Evolutionary conservation across 2,113 vertebrate species (phyloP).

Genomic region (Mastomys natalensis): DNA sequence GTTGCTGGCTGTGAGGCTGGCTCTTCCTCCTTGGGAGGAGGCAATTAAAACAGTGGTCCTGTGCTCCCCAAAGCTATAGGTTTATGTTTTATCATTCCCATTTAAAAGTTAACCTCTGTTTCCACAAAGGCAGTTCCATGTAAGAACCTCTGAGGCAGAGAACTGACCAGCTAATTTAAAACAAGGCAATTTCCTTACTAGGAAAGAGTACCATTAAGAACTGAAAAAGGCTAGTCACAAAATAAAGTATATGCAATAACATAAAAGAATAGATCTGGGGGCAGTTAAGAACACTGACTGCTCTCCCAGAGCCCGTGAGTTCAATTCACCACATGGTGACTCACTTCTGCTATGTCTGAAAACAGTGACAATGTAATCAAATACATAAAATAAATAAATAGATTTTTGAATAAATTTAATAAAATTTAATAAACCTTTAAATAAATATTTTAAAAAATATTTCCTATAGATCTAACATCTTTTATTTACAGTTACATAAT

Average conservation of each 20-base stretch:
- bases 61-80: background rate
- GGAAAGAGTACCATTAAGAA: slow-evolving; percentile 54
- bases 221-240: slow-evolving; percentile 18
- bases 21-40: slow-evolving; percentile 19
- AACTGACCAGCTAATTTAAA: slow-evolving; percentile 28
- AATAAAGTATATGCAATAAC: background rate
- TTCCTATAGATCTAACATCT: background rate
- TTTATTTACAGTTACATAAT: background rate
- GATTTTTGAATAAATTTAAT: too few species aligned
- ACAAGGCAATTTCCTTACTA: slow-evolving; percentile 37
- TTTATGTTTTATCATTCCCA: background rate
- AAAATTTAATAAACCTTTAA: too few species aligned
- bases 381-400: too few species aligned
- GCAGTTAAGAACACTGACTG: too few species aligned
- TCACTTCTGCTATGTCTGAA: too few species aligned
- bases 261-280: background rate
- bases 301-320: too few species aligned
- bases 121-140: slow-evolving; percentile 4
- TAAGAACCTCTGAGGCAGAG: slow-evolving; percentile 1
- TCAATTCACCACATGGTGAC: too few species aligned
- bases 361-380: too few species aligned
- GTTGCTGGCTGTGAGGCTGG: background rate
- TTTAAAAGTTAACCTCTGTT: background rate
- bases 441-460: background rate
- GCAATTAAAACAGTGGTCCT: background rate